Evolutionary conservation across 2,888 invertebrate genomes (phyloP).

Genomic region (Mythimna albipuncta): DNA sequence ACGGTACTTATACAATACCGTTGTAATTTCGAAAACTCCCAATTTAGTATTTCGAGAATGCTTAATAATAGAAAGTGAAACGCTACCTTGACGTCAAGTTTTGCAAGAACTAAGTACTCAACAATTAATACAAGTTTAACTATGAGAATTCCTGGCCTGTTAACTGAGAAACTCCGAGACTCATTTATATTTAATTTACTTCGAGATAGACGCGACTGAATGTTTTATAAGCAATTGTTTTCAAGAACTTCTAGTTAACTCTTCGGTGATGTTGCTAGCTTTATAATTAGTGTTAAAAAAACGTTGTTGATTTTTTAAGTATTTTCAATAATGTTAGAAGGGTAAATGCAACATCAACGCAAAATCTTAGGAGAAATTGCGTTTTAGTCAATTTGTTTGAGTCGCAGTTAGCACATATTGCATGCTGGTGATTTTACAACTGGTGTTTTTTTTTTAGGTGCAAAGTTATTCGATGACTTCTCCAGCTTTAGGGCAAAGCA

Average conservation of each 20-base stretch:
- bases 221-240: constrained; percentile 66
- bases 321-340: not conserved
- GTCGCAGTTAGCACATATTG: too few species aligned
- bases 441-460: too few species aligned
- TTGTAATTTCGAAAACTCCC: constrained; percentile 44
- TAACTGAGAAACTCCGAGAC: constrained; percentile 62
- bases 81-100: constrained; percentile 62
- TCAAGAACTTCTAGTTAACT: constrained; percentile 54
- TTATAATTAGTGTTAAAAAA: constrained; percentile 15
- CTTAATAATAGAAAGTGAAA: constrained; percentile 61
- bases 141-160: constrained; percentile 68
- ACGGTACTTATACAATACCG: constrained; percentile 1
- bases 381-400: too few species aligned
- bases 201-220: constrained; percentile 65
- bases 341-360: too few species aligned
- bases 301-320: not conserved
- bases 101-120: constrained; percentile 60
- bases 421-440: too few species aligned
- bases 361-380: too few species aligned
- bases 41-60: constrained; percentile 53
- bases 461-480: too few species aligned
- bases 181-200: constrained; percentile 72
- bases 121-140: constrained; percentile 73
- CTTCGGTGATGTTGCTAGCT: constrained; percentile 28
- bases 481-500: too few species aligned